Evolutionary conservation across 2,888 invertebrate species (phyloP), one percentile per base, ranked within the genome.

Genomic region (Netelia virgata): DNA sequence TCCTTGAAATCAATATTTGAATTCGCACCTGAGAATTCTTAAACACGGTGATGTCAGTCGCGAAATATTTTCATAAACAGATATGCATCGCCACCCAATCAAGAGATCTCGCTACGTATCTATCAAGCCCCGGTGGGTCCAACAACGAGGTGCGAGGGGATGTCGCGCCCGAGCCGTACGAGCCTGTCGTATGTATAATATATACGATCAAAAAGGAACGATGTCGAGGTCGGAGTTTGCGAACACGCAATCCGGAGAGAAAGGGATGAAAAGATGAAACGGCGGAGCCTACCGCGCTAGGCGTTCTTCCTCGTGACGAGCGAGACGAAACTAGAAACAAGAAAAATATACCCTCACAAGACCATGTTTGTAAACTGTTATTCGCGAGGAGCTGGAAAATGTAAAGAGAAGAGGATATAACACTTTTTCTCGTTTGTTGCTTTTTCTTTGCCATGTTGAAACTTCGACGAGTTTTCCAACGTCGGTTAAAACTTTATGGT

Each of bases 251-350:
- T 14, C 61, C 72, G 63, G 41, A 50, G 50, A 3, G 36, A 36
- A 36, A 36, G 6, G 36, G 36, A 36, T 36, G 36, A 36, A 36
- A 76, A 84, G 76, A 84, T 47, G 76, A 55, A 81, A 78, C 77
- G 76, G 69, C 80, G 82, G 83, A 85, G 76, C 64, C 70, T 68
- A 59, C 75, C 78, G 66, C 43, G 72, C 41, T 77, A 64, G 68
- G 68, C 57, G 16, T 18, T 14, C 68, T 41, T 81, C 41, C 14
- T 50, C 3, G 36, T 36, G 36, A 36, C 36, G 36, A 5, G 36
- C 36, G 6, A 36, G 36, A 36, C 36, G 36, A 36, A 36, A 36
- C 36, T 36, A 36, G 36, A 36, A 36, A 36, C 36, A 36, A 36
- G 36, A 36, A 36, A 36, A 36, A 36, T 36, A 36, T 36, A 6